phyloP scores from a whole-genome alignment of 92 coral and sea anemone genomes.

The Paragorgia papillata region DNA sequence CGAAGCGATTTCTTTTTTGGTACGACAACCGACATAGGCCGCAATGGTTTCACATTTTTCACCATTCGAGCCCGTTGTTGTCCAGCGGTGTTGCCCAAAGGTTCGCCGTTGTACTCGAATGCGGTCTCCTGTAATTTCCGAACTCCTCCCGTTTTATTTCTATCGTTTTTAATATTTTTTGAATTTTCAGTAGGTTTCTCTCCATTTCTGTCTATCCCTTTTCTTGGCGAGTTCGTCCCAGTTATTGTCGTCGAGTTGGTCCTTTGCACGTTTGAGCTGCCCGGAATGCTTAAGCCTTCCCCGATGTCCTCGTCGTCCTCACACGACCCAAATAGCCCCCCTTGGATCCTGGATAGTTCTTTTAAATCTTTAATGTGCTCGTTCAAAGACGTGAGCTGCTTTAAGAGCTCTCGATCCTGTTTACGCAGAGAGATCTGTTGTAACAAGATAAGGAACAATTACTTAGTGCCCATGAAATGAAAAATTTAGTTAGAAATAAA shows the following conservation, averaged over 20 bases:
- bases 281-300: background rate
- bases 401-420: slow-evolving; percentile 22
- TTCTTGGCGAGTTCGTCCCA: background rate
- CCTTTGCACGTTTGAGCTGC: background rate
- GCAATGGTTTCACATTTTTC: background rate
- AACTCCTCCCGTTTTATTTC: no score
- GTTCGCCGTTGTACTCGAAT: slow-evolving; percentile 28
- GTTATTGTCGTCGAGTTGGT: background rate
- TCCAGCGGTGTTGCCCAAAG: background rate
- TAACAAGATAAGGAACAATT: background rate
- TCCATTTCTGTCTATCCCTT: background rate
- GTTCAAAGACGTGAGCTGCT: slow-evolving; percentile 33
- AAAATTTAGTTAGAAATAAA: no score
- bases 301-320: slow-evolving; percentile 20
- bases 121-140: slow-evolving; percentile 29
- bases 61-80: no score
- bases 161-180: no score
- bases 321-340: slow-evolving; percentile 23
- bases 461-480: no score
- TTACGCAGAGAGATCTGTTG: slow-evolving; percentile 21
- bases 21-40: background rate
- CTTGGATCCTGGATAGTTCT: slow-evolving; percentile 19
- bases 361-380: slow-evolving; percentile 33
- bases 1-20: slow-evolving; percentile 9
- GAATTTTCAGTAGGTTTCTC: background rate